Percentiles rank a stretch among this genome's conserved stretches.
Conservation (phyloP, 2,888 invertebrate genomes). For the Encarsia formosa region DNA sequence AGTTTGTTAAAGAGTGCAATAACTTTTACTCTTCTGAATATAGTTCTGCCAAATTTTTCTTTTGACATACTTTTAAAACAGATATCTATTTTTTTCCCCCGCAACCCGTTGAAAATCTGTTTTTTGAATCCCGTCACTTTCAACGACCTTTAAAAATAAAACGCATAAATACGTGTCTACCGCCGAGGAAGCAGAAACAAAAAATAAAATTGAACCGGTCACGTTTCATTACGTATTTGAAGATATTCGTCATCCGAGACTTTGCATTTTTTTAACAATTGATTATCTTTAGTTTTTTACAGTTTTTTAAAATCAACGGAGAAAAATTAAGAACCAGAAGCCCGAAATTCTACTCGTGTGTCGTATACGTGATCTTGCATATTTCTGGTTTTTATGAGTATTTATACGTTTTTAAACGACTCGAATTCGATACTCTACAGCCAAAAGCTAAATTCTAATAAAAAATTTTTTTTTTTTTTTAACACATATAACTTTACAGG, state of each 20-base stretch:
- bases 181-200: neutral
- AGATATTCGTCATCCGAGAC: slow-evolving; percentile 17
- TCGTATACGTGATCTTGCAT: too few relatives aligned
- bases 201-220: slow-evolving; percentile 7
- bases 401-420: too few relatives aligned
- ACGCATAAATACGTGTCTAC: slow-evolving; percentile 2
- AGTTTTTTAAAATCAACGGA: too few relatives aligned
- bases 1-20: neutral
- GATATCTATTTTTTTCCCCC: slow-evolving; percentile 8
- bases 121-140: slow-evolving; percentile 5
- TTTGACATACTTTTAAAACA: neutral
- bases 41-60: neutral
- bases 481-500: too few relatives aligned
- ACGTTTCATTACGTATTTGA: slow-evolving; percentile 22
- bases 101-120: neutral
- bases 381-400: too few relatives aligned
- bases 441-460: too few relatives aligned
- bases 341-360: too few relatives aligned
- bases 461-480: too few relatives aligned
- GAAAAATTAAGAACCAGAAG: too few relatives aligned
- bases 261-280: too few relatives aligned
- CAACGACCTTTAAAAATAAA: slow-evolving; percentile 17
- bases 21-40: neutral
- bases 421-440: too few relatives aligned
- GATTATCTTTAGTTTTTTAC: too few relatives aligned